phyloP scores from a whole-genome alignment of 1,140 invertebrate genomes.

The Muscidifurax raptorellus region DNA sequence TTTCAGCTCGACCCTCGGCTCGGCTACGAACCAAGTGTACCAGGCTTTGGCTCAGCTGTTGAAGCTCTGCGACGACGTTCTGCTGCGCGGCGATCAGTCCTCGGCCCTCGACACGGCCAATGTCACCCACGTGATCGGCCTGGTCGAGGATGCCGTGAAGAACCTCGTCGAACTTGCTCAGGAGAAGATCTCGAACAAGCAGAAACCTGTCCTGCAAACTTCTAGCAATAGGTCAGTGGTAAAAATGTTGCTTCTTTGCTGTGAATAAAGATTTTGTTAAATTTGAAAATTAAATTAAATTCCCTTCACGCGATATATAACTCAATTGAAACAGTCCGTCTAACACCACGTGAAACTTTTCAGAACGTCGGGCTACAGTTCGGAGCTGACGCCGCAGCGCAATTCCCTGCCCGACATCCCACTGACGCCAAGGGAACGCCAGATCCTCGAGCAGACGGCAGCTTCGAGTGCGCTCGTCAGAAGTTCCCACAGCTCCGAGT shows the following conservation, averaged over 20 bases:
- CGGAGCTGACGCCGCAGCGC: slow-evolving; percentile 75
- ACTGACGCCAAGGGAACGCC: slow-evolving; percentile 84
- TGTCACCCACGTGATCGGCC: slow-evolving; percentile 86
- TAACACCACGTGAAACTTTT: background rate
- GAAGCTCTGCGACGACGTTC: slow-evolving; percentile 91
- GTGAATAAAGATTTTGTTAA: too few species aligned
- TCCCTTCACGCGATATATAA: background rate
- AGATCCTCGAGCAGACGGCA: slow-evolving; percentile 81
- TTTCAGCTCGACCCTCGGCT: slow-evolving; percentile 80
- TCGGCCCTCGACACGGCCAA: slow-evolving; percentile 82
- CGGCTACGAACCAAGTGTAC: slow-evolving; percentile 91
- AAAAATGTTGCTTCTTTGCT: background rate
- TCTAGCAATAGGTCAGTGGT: slow-evolving; percentile 70
- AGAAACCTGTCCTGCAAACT: slow-evolving; percentile 71
- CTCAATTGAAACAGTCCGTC: background rate
- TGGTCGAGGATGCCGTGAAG: slow-evolving; percentile 87
- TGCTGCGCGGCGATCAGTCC: slow-evolving; percentile 84
- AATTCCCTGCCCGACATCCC: slow-evolving; percentile 88
- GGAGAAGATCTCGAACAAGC: slow-evolving; percentile 79
- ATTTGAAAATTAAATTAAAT: too few species aligned
- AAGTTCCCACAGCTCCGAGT: slow-evolving; percentile 86
- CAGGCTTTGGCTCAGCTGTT: slow-evolving; percentile 90
- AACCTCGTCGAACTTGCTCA: slow-evolving; percentile 81
- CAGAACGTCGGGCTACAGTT: slow-evolving; percentile 72
- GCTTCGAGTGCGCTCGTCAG: slow-evolving; percentile 77